Base-by-base conservation (phyloP, 2,888 invertebrate species). In the Cephus nigrinus region DNA sequence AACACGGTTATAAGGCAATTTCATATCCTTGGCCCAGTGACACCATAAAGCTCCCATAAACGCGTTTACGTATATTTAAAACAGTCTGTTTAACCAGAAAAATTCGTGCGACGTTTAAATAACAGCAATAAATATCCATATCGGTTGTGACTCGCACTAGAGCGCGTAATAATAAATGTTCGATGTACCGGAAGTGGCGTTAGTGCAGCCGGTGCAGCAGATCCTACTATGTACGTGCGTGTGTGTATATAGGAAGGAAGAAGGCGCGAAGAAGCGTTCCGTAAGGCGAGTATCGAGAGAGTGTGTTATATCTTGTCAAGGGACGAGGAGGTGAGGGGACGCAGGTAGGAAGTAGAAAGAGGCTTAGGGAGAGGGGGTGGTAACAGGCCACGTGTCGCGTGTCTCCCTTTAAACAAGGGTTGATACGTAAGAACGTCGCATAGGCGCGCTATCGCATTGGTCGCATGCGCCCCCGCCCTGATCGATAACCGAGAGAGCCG, bases 391-490 rank as follows among this genome's bases (percentile, higher is more conserved):
- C 87, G 92, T 92, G 88, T 88, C 87, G 81, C 86, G 84, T 84
- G 87, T 86, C 88, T 87, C 86, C 87, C 91, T 91, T 91, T 91
- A 90, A 92, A 93, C 36, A 36, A 83, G 88, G 86, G 82, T 84
- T 86, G 79, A 86, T 86, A 81, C 89, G 89, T 83, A 84, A 80
- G 82, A 85, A 82, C 82, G 84, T 82, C 86, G 86, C 84, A 86
- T 91, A 91, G 91, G 91, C 91, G 92, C 92, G 92, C 92, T 89
- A 85, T 90, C 93, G 93, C 93, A 93, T 92, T 93, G 93, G 93
- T 94, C 93, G 93, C 93, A 93, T 92, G 92, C 93, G 92, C 92
- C 90, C 84, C 88, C 89, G 88, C 88, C 86, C 87, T 82, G 88
- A 91, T 90, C 90, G 89, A 91, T 90, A 90, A 84, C 83, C 81